Evolutionary conservation across 2,113 vertebrate genomes (phyloP).

Genomic region (Tetraodon nigroviridis): DNA sequence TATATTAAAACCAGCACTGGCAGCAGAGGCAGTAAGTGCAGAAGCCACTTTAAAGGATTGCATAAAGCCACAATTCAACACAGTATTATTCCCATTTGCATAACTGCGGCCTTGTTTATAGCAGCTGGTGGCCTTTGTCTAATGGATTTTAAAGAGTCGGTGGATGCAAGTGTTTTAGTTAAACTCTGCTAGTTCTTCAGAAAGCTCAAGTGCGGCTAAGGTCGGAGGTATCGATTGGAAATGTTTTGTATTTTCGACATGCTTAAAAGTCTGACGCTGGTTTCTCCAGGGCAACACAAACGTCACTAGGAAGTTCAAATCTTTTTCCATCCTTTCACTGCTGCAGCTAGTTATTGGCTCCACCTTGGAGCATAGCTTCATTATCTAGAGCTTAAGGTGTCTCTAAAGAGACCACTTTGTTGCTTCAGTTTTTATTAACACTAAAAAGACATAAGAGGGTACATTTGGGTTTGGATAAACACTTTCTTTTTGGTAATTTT

Average conservation of each 20-base stretch:
- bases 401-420: background rate
- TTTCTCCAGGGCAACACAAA: background rate
- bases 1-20: background rate
- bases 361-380: background rate
- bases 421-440: too few relatives aligned
- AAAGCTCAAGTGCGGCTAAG: conserved; percentile 1
- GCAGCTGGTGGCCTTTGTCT: background rate
- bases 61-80: background rate
- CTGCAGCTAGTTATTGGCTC: too few relatives aligned
- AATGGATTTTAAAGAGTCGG: background rate
- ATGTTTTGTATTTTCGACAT: background rate
- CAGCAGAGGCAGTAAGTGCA: background rate
- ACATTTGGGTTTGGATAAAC: too few relatives aligned
- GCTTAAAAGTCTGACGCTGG: background rate
- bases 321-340: background rate
- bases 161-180: background rate
- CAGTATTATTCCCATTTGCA: conserved; percentile 13
- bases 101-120: background rate
- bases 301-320: background rate
- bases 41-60: conserved; percentile 8
- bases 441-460: too few relatives aligned
- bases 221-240: background rate
- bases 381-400: background rate
- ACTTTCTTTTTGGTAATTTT: too few relatives aligned
- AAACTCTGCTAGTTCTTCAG: background rate